Percentiles rank a stretch among this genome's conserved stretches.
phyloP scores from a whole-genome alignment of 2,113 vertebrate species.

The Emydura subglobosa region DNA sequence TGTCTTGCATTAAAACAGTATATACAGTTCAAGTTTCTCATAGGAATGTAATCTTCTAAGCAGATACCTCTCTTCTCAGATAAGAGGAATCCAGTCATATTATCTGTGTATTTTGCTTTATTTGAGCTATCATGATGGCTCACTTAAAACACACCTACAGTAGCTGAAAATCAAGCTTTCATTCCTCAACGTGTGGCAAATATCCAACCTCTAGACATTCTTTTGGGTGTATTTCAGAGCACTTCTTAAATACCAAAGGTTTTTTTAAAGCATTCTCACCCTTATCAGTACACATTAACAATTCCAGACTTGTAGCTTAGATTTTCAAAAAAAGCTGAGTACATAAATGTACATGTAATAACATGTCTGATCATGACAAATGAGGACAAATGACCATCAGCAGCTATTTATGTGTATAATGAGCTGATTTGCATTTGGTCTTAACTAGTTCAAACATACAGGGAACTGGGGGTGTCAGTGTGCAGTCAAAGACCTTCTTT shows the following conservation, averaged over 20 bases:
- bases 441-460: background rate
- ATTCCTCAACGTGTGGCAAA: slow-evolving; percentile 1
- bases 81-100: background rate
- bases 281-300: background rate
- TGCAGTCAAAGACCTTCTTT: background rate
- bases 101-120: background rate
- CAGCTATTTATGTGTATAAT: background rate
- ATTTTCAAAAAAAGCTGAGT: slow-evolving; percentile 54
- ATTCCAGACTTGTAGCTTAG: slow-evolving; percentile 43
- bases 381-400: slow-evolving; percentile 44
- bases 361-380: slow-evolving; percentile 51
- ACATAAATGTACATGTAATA: slow-evolving; percentile 10
- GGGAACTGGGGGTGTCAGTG: too few relatives aligned
- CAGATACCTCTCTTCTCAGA: background rate
- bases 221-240: background rate
- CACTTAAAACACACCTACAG: background rate
- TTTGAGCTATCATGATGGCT: background rate
- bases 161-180: background rate
- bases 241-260: background rate
- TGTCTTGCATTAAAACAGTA: background rate
- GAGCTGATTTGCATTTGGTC: background rate
- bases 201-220: background rate
- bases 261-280: background rate
- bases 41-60: background rate
- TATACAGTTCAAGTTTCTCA: background rate